Conservation (phyloP, 2,888 invertebrate genomes). For the Cerceris ruficornis region DNA sequence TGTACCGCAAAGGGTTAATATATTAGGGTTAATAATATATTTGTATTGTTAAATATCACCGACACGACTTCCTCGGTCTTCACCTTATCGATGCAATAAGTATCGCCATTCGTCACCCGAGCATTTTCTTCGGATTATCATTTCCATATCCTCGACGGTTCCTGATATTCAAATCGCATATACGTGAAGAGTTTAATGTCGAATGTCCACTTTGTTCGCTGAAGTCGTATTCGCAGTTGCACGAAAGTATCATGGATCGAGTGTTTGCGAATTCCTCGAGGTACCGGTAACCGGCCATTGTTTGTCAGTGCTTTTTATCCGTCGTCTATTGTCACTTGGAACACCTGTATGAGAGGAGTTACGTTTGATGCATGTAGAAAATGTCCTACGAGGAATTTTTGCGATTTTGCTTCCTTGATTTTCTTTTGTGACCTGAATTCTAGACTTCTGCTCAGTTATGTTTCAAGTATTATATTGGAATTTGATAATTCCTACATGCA, state of each 20-base stretch:
- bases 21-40: no score
- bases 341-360: constrained; percentile 5
- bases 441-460: no score
- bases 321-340: constrained; percentile 23
- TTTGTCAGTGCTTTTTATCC: constrained; percentile 22
- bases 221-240: constrained; percentile 14
- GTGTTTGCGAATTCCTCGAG: constrained; percentile 28
- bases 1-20: no score
- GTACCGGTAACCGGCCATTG: constrained; percentile 18
- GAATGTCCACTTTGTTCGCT: neutral
- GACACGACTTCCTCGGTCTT: no score
- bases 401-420: neutral
- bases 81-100: neutral
- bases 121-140: constrained; percentile 13
- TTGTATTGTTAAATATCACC: no score
- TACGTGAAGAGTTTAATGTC: constrained; percentile 10
- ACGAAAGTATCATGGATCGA: constrained; percentile 17
- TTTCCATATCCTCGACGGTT: constrained; percentile 23
- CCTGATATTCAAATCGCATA: constrained; percentile 16
- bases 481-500: no score
- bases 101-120: neutral
- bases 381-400: constrained; percentile 2
- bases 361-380: constrained; percentile 35
- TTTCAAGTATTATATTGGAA: no score
- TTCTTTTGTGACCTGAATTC: no score